Evolutionary conservation across 1,140 invertebrate species (phyloP), one percentile per base, ranked within the genome.

Genomic region (Sitodiplosis mosellana): DNA sequence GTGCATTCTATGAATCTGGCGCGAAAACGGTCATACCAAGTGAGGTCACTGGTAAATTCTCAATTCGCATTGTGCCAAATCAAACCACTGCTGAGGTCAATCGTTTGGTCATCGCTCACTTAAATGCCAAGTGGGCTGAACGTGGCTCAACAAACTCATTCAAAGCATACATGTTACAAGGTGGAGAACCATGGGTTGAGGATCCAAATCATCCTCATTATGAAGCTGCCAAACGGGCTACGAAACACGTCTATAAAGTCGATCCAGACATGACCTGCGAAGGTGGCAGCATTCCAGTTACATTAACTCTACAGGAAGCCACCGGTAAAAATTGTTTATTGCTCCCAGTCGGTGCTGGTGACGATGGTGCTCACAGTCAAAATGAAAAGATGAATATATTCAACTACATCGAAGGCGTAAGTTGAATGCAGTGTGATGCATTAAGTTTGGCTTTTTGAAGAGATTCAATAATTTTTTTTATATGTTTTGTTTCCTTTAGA

Each of bases 331-430:
- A 89, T 71, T 89, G 95, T 21, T 72, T 97, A 50, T 69, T 98
- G 33, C 70, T 98, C 45, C 92, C 92, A 3, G 79, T 90, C 58
- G 94, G 94, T 44, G 77, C 81, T 53, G 81, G 80, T 49, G 93
- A 97, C 66, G 94, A 98, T 70, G 93, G 93, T 51, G 92, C 93
- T 49, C 94, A 99, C 71, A 94, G 91, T 1, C 94, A 97, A 67
- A 97, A 97, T 71, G 94, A 98, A 66, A 98, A 98, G 66, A 75
- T 97, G 53, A 81, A 95, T 69, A 69, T 84, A 47, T 70, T 72
- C 45, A 97, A 96, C 68, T 97, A 95, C 57, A 91, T 96, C 54
- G 77, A 91, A 69, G 92, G 91, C 51, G 89, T 94, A 71, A 77
- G 80, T 72, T 27, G 10, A 41, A 33, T 41, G 7, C 15, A 47